These are phyloP conservation scores for Cynopterus brachyotis DNA, from an alignment of 2,113 vertebrate genomes.

Conservation along the genomic window DNA sequence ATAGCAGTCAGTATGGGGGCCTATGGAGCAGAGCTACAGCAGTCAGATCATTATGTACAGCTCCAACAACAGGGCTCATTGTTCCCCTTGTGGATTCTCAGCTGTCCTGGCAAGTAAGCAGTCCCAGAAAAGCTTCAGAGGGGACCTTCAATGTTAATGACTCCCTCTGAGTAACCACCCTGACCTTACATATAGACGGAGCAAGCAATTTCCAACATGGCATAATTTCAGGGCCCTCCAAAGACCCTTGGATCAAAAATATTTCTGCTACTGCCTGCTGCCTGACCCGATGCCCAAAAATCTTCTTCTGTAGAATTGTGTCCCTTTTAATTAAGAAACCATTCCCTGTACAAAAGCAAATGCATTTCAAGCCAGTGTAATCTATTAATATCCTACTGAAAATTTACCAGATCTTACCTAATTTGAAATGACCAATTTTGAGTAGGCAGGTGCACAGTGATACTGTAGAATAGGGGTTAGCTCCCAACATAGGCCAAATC, in stretches of 20 bases:
- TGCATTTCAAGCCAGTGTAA: not conserved
- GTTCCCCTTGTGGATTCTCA: not conserved
- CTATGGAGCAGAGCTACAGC: not conserved
- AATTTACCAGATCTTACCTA: not conserved
- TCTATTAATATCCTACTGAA: not conserved
- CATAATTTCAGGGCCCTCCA: not conserved
- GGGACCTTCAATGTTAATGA: not conserved
- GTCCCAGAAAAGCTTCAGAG: not conserved
- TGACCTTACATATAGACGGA: not conserved
- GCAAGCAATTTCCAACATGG: not conserved
- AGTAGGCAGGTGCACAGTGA: not conserved
- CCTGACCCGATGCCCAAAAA: not conserved
- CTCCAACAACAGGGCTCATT: not conserved
- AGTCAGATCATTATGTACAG: constrained; percentile 34
- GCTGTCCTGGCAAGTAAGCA: not conserved
- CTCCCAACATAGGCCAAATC: not conserved
- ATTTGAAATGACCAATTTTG: constrained; percentile 26
- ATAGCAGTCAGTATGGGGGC: not conserved
- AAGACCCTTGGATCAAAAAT: not conserved
- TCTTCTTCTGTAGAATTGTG: not conserved
- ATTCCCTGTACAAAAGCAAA: constrained; percentile 11
- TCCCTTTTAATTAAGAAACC: not conserved
- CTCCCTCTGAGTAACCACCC: not conserved
- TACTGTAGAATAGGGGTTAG: not conserved
- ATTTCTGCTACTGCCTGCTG: not conserved